Percentiles rank a stretch among this genome's conserved stretches.
These are phyloP conservation scores for Acanthosepion lycidas DNA, from an alignment of 2,888 invertebrate species.

Conservation along the genomic window DNA sequence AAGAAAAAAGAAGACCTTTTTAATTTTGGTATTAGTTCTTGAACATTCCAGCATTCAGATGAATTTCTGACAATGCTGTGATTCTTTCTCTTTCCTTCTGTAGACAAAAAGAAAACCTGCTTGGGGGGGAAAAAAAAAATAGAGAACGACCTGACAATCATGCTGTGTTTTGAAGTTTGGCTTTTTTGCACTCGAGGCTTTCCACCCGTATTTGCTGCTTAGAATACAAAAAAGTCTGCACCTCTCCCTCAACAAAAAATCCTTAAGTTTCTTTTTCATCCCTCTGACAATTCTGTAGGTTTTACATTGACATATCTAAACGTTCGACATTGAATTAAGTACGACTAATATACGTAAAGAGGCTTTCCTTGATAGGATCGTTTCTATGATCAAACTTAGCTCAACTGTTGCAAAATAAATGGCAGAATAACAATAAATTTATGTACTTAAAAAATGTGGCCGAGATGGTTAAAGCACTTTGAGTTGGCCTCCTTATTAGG, in stretches of 20 bases:
- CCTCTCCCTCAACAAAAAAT: neutral
- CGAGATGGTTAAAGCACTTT: too few species aligned
- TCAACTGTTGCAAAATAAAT: too few species aligned
- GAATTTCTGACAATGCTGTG: neutral
- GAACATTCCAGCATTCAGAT: constrained; percentile 2
- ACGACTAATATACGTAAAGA: too few species aligned
- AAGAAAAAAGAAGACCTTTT: neutral
- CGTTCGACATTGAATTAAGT: too few species aligned
- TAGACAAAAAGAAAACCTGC: too few species aligned
- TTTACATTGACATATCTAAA: too few species aligned
- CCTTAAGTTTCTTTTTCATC: neutral
- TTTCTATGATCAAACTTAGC: too few species aligned
- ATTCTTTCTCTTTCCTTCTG: too few species aligned
- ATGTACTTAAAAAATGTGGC: too few species aligned
- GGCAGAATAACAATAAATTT: too few species aligned
- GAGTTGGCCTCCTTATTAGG: too few species aligned
- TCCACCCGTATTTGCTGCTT: neutral
- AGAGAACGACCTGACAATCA: constrained; percentile 3
- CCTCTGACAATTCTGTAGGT: neutral
- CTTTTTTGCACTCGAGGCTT: neutral
- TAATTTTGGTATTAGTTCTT: neutral
- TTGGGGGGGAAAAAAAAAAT: neutral
- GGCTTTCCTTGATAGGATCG: too few species aligned
- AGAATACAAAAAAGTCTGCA: neutral
- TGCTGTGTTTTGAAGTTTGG: neutral